Base-by-base conservation (phyloP, 2,797 vertebrate species). In the Rhyacichthys aspro region DNA sequence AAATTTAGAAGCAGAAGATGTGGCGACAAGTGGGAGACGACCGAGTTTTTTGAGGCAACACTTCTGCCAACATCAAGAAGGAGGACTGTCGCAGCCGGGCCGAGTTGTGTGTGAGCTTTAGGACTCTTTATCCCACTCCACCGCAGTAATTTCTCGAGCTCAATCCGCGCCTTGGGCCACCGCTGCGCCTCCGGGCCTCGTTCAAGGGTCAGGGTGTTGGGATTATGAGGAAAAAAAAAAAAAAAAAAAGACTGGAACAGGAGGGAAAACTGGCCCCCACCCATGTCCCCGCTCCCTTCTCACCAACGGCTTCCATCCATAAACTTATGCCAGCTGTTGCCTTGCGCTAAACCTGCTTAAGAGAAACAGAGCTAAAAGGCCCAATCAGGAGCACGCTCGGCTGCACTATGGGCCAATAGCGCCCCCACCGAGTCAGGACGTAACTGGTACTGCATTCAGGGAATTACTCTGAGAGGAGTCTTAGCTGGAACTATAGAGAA, bases 321-420 rank as follows among this genome's bases (percentile, higher is more conserved):
- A 92, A 91, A 90, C 76, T 78, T 76, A 74, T 80, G 90, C 88
- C 91, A 94, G 91, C 90, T 91, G 89, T 86, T 92, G 63, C 78
- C 84, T 88, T 69, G 64, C 56, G 86, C 86, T 90, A 93, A 94
- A 89, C 88, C 90, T 92, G 89, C 89, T 85, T 90, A 92, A 71
- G 63, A 82, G 83, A 86, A 89, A 84, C 43, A 61, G 90, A 94
- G 88, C 92, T 92, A 91, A 95, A 89, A 89, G 81, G 87, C 69
- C 47, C 67, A 86, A 85, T 79, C 77, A 89, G 3, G 56, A 50
- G 56, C 42, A 0, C 5, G 19, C 2, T 3, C 9, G 70, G 86
- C 75, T 84, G 71, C 84, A 87, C 43, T 54, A 73, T 64, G 78
- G 78, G 79, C 76, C 79, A 86, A 80, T 69, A 85, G 85, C 84